These are phyloP conservation scores for Microchirus variegatus DNA, from an alignment of 2,797 vertebrate species.

Conservation along the genomic window DNA sequence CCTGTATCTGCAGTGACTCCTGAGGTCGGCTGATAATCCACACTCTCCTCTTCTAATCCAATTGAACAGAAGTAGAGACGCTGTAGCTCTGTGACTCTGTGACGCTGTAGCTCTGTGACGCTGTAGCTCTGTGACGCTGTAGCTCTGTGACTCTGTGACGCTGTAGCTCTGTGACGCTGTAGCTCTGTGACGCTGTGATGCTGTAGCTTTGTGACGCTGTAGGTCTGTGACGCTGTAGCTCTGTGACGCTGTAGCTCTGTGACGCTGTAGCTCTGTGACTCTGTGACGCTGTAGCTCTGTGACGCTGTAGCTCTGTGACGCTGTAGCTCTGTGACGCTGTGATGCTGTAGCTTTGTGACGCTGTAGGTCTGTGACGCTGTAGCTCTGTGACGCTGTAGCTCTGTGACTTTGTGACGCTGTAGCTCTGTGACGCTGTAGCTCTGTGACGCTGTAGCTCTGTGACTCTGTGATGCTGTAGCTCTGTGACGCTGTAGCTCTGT, in stretches of 20 bases:
- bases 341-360: too few species aligned
- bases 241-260: background rate
- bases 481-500: background rate
- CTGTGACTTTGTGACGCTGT: background rate
- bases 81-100: too few species aligned
- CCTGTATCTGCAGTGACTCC: conserved; percentile 28
- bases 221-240: background rate
- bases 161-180: background rate
- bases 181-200: too few species aligned
- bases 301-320: conserved; percentile 7
- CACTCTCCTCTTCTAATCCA: conserved; percentile 67
- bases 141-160: background rate
- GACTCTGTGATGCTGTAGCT: too few species aligned
- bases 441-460: background rate
- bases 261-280: background rate
- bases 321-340: background rate
- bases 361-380: background rate
- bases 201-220: too few species aligned
- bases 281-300: background rate
- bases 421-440: background rate
- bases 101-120: conserved; percentile 7
- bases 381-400: background rate
- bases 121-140: background rate
- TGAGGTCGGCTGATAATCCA: conserved; percentile 52
- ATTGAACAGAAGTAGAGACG: conserved; percentile 19